A percentile compares a stretch with the other conserved stretches of the same genome.
Evolutionary conservation across 1,140 invertebrate species (phyloP).

Genomic region (Acromyrmex charruanus): DNA sequence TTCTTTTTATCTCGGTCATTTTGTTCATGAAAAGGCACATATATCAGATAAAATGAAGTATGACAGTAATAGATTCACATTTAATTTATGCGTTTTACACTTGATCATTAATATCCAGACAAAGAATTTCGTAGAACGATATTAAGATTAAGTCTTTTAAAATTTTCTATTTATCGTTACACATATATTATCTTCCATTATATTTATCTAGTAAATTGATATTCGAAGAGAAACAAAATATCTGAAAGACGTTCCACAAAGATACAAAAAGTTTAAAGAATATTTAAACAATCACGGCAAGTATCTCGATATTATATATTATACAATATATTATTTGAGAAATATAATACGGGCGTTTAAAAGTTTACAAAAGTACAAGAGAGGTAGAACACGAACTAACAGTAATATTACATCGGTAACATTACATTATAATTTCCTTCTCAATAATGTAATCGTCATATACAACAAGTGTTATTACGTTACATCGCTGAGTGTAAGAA

Average conservation of each 20-base stretch:
- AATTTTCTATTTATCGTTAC: background rate
- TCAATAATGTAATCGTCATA: no score
- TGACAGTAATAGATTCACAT: background rate
- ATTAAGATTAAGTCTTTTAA: background rate
- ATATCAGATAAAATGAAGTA: conserved; percentile 5
- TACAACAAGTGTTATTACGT: no score
- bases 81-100: background rate
- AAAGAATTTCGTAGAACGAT: background rate
- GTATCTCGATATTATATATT: background rate
- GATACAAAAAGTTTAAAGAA: background rate
- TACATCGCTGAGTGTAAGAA: background rate
- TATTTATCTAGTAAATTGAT: background rate
- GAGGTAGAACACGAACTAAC: background rate
- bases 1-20: background rate
- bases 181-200: background rate
- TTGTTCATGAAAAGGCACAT: conserved; percentile 19
- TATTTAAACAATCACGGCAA: background rate
- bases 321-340: background rate
- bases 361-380: background rate
- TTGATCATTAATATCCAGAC: background rate
- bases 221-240: background rate
- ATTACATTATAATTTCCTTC: no score
- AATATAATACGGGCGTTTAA: background rate
- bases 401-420: no score
- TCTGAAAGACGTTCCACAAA: background rate